phyloP scores from a whole-genome alignment of 1,140 invertebrate species.

The Armadillidium nasatum region DNA sequence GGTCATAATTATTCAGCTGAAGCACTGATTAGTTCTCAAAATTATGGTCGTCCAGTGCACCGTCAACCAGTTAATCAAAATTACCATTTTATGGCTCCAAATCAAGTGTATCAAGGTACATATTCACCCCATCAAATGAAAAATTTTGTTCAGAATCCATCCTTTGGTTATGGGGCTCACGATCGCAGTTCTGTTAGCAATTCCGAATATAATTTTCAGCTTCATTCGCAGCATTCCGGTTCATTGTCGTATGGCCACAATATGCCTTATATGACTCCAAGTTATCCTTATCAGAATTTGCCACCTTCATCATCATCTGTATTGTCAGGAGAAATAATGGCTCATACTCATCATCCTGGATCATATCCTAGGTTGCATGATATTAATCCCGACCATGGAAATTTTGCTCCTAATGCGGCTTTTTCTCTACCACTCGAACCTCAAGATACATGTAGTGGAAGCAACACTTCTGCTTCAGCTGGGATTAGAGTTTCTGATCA shows the following conservation, averaged over 20 bases:
- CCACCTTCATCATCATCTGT: constrained; percentile 40
- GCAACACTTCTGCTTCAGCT: not conserved
- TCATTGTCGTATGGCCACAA: constrained; percentile 40
- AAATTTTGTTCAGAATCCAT: constrained; percentile 42
- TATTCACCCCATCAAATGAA: constrained; percentile 43
- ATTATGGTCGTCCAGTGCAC: constrained; percentile 37
- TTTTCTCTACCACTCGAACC: constrained; percentile 40
- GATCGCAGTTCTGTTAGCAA: constrained; percentile 38
- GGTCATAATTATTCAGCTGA: constrained; percentile 42
- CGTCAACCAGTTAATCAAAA: constrained; percentile 40
- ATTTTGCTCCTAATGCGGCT: constrained; percentile 41
- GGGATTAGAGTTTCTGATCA: not conserved
- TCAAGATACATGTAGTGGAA: constrained; percentile 40
- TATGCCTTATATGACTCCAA: constrained; percentile 43
- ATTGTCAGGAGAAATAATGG: constrained; percentile 42
- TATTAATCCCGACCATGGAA: constrained; percentile 41
- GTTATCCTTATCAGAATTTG: constrained; percentile 42
- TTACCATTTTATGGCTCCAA: constrained; percentile 41
- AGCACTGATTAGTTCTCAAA: constrained; percentile 41
- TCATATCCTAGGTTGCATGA: constrained; percentile 43
- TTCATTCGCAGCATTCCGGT: constrained; percentile 40
- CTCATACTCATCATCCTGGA: constrained; percentile 38
- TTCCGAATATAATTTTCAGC: constrained; percentile 43
- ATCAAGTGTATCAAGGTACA: constrained; percentile 42
- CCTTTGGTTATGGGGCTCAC: constrained; percentile 39